Evolutionary conservation across 2,113 vertebrate genomes (phyloP).

Genomic region (Rissa tridactyla): DNA sequence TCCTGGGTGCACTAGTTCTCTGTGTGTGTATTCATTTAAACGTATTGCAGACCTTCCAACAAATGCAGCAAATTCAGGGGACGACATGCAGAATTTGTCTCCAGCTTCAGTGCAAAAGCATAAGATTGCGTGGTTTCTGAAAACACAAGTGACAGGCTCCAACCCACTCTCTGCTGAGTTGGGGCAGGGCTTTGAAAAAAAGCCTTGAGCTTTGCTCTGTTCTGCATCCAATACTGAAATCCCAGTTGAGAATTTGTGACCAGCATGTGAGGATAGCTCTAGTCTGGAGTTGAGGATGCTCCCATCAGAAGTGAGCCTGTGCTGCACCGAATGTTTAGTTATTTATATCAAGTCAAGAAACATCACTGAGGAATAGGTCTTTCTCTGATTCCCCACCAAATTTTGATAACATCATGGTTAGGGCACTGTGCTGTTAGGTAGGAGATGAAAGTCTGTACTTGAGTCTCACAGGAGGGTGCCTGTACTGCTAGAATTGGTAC

Average conservation of each 20-base stretch:
- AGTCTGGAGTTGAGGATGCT: neutral
- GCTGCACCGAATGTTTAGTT: neutral
- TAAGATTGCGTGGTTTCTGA: neutral
- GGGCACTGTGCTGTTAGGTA: neutral
- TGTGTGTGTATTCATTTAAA: neutral
- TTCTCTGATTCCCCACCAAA: neutral
- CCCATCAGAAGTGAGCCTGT: neutral
- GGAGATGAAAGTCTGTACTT: accelerated
- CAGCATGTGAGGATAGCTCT: neutral
- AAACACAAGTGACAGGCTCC: neutral
- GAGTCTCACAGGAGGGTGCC: neutral
- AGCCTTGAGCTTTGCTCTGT: neutral
- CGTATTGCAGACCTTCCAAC: neutral
- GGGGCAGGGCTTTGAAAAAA: neutral
- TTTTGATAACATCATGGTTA: neutral
- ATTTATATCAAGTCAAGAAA: neutral
- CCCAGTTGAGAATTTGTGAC: neutral
- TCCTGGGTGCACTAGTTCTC: neutral
- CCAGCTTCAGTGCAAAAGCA: neutral
- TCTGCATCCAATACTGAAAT: neutral
- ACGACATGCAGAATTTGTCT: neutral
- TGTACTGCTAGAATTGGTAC: neutral
- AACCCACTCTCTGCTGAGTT: neutral
- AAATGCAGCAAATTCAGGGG: neutral
- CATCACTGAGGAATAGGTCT: neutral